Evolutionary conservation across 2,797 vertebrate species (phyloP).

Genomic region (Acanthornis magna): DNA sequence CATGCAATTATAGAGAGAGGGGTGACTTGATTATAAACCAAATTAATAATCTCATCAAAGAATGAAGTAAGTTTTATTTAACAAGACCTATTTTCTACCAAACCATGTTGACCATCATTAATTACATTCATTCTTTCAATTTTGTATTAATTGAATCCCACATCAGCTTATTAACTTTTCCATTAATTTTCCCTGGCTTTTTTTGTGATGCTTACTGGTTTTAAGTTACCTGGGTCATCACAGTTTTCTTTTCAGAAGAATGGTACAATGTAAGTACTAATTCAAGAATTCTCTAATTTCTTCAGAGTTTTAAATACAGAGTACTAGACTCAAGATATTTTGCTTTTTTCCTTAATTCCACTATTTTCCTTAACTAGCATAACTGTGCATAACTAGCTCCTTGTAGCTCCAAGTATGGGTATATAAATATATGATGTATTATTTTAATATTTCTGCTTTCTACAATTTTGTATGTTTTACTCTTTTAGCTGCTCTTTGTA

Average conservation of each 20-base stretch:
- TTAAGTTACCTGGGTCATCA: not conserved
- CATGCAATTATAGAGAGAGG: not conserved
- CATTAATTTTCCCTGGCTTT: slow-evolving; percentile 27
- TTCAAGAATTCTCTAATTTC: not conserved
- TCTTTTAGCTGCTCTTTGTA: not conserved
- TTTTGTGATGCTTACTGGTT: slow-evolving; percentile 5
- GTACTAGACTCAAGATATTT: not conserved
- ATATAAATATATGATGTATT: not conserved
- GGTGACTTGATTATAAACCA: slow-evolving; percentile 2
- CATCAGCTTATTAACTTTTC: slow-evolving; percentile 31
- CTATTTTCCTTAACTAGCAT: not conserved
- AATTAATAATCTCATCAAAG: slow-evolving; percentile 45
- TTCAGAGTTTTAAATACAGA: not conserved
- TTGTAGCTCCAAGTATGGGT: not conserved
- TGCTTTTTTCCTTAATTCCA: not conserved
- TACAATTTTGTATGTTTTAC: not conserved
- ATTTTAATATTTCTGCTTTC: not conserved
- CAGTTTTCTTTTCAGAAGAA: not conserved
- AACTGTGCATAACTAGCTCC: not conserved
- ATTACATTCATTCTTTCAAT: slow-evolving; percentile 49
- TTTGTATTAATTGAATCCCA: slow-evolving; percentile 50
- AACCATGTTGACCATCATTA: slow-evolving; percentile 43
- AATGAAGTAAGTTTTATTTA: slow-evolving; percentile 42
- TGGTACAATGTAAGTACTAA: not conserved
- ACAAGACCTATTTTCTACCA: slow-evolving; percentile 38